Evolutionary conservation across 2,113 vertebrate genomes (phyloP).

Genomic region (Catharus bicknelli): DNA sequence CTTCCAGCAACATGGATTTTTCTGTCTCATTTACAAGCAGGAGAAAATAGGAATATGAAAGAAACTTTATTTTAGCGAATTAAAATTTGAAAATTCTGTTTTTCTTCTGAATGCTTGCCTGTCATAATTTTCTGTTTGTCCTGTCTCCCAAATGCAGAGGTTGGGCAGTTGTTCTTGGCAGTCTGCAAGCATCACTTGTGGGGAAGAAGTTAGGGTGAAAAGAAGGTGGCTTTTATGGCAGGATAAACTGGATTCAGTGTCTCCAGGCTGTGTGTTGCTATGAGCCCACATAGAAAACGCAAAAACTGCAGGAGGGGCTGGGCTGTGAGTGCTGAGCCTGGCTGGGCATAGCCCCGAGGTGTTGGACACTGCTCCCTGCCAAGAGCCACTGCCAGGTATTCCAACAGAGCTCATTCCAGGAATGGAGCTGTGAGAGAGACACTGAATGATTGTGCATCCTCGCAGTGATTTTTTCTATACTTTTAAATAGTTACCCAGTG

Average conservation of each 20-base stretch:
- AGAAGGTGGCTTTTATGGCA: neutral
- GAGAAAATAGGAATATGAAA: neutral
- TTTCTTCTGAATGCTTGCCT: neutral
- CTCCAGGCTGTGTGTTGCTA: fast-evolving
- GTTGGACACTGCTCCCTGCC: slow-evolving; percentile 1
- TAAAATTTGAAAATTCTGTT: neutral
- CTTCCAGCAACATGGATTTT: neutral
- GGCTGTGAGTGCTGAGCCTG: neutral
- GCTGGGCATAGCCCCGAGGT: neutral
- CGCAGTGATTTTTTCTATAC: neutral
- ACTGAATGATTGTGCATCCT: neutral
- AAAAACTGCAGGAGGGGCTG: neutral
- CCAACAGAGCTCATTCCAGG: neutral
- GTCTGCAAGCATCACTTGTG: neutral
- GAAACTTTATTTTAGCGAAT: neutral
- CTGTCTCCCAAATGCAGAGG: neutral
- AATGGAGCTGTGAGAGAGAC: neutral
- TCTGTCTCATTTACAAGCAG: neutral
- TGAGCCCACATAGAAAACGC: neutral
- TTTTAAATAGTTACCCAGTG: neutral
- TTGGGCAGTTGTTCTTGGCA: neutral
- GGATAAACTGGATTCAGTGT: neutral
- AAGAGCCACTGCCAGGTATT: neutral
- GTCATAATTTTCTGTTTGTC: neutral
- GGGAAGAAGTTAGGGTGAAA: neutral